Base-by-base conservation (phyloP, 2,797 vertebrate genomes). In the Ptychobarbus kaznakovi region DNA sequence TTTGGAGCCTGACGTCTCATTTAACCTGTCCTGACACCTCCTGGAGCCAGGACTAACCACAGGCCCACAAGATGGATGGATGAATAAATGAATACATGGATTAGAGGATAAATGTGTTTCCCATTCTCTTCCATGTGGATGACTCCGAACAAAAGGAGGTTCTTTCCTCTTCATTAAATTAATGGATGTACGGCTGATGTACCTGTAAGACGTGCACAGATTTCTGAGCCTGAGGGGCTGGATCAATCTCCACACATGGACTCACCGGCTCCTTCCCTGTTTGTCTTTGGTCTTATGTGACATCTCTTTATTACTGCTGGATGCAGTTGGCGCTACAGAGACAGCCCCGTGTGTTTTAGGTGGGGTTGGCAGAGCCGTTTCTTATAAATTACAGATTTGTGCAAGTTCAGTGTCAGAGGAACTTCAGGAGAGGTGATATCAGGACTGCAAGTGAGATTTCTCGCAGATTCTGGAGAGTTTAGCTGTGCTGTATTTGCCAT, bases 1-100 rank as follows among this genome's bases (percentile, higher is more conserved):
- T 44, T 58, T 84, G 75, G 20, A 84, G 65, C 63, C 83, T 58
- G 35, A 72, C 20, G 42, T 70, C 20, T 51, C 32, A 18, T 65
- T 63, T 63, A 61, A 73, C 76, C 53, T 65, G 77, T 79, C 68
- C 53, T 58, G 66, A 85, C 76, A 80, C 28, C 74, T 49, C 53
- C 49, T 81, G 66, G 44, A 70, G 18, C 22, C 22, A 68, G 35
- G 22, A 15, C 66, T 84, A 77, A 80, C 25, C 86, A 72, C 70
- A 7, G 53, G 53, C 90, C 91, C 89, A 89, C 89, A 91, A 85
- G 88, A 85, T 91, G 88, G 28, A 32, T 86, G 81, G 16, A 51
- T 63, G 73, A 77, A 86, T 75, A 51, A 63, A 86, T 81, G 49
- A 75, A 65, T 8, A 46, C 73, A 74, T 74, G 81, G 81, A 84